A percentile compares a stretch with the other conserved stretches of the same genome.
Evolutionary conservation across 2,113 vertebrate genomes (phyloP).

Genomic region (Ptyas mucosa): DNA sequence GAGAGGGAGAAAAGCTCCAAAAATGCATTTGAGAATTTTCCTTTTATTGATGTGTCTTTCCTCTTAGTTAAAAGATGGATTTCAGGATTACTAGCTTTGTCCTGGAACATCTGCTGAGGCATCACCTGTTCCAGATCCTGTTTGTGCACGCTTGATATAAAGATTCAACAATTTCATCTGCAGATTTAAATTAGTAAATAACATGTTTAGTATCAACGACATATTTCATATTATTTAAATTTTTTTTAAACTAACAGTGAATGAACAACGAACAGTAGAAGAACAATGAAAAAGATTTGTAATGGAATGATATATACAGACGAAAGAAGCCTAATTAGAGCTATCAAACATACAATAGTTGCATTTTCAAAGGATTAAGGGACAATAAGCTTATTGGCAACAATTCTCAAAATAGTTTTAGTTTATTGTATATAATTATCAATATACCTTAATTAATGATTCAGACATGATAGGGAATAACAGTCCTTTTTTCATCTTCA

Average conservation of each 20-base stretch:
- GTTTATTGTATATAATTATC: background rate
- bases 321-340: background rate
- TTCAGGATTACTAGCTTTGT: constrained; percentile 78
- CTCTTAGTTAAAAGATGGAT: constrained; percentile 47
- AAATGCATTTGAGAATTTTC: constrained; percentile 55
- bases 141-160: constrained; percentile 97
- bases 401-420: background rate
- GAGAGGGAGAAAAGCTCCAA: constrained; percentile 54
- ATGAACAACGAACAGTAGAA: background rate
- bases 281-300: background rate
- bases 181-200: constrained; percentile 52
- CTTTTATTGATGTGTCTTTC: constrained; percentile 60
- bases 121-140: constrained; percentile 82
- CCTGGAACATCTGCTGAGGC: constrained; percentile 76
- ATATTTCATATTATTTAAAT: background rate
- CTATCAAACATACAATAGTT: background rate
- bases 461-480: background rate
- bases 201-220: constrained; percentile 25
- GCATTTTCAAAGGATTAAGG: background rate
- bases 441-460: background rate
- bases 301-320: background rate
- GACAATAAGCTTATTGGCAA: background rate
- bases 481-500: background rate
- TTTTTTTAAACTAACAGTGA: background rate
- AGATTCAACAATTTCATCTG: constrained; percentile 97